Evolutionary conservation across 2,113 vertebrate genomes (phyloP), one percentile per base, ranked within the genome.

Genomic region (Charina bottae): DNA sequence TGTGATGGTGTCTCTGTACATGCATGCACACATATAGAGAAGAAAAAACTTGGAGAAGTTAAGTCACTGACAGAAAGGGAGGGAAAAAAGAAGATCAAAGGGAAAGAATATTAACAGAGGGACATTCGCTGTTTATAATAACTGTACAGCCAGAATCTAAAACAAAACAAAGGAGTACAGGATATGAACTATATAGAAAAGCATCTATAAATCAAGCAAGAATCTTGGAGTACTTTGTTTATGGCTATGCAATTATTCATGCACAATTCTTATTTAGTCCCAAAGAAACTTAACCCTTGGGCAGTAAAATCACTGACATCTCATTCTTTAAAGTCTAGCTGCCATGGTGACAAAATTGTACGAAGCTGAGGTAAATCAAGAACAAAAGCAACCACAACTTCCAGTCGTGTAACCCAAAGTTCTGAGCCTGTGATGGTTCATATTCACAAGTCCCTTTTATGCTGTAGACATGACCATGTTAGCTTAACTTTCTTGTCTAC

Each of bases 301-400:
- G 37, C 90, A 37, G 72, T 26, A 62, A 90, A 0, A 0, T 28
- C 8, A 11, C 54, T 0, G 33, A 0, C 0, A 0, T 78, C 23
- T 93, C 24, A 4, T 93, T 55, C 24, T 0, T 0, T 33, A n/a
- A 46, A 85, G 89, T 54, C 37, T 86, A 88, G 56, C 55, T 60
- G 42, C 23, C 37, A 59, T n/a, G 21, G 33, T 46, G 60, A 55
- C 68, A 55, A 72, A 87, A 42, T 21, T 7, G 13, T 72, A 72
- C 15, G 19, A 10, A 37, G 9, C 7, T 37, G 3, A 7, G 6
- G n/a, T 12, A 7, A 21, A 33, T 49, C 13, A 49, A 59, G 7
- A 56, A 33, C 42, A 33, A 46, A 33, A 42, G 37, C 60, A 62
- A 55, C 21, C 10, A 68, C 72, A 46, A 19, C 54, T 59, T 59